These are phyloP conservation scores for Pachyuromys duprasi DNA, from an alignment of 2,797 vertebrate genomes.

Conservation along the genomic window DNA sequence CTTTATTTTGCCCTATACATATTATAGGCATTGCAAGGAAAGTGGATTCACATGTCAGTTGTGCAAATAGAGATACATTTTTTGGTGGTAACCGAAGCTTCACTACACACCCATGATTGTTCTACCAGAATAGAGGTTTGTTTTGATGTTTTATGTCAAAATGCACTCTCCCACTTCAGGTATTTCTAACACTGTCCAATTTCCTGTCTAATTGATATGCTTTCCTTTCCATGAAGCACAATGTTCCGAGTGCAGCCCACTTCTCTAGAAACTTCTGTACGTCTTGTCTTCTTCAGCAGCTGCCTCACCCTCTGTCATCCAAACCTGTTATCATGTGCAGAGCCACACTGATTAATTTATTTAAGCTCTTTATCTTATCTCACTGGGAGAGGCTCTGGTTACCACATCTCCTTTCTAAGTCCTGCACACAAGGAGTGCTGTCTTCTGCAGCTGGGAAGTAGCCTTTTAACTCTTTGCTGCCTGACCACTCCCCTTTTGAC, in stretches of 20 bases:
- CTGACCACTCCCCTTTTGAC: background rate
- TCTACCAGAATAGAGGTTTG: background rate
- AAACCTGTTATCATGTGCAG: constrained; percentile 58
- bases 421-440: background rate
- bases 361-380: constrained; percentile 71
- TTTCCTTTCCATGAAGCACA: constrained; percentile 36
- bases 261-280: constrained; percentile 24
- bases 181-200: background rate
- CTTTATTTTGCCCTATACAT: constrained; percentile 25
- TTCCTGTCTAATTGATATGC: constrained; percentile 40
- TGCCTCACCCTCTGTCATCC: constrained; percentile 33
- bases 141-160: constrained; percentile 3
- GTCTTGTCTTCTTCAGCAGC: constrained; percentile 22
- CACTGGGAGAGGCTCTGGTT: constrained; percentile 39
- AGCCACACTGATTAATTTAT: constrained; percentile 67
- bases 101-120: background rate
- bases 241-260: background rate
- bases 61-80: constrained; percentile 30
- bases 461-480: background rate
- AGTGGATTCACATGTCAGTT: background rate
- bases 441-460: background rate
- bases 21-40: constrained; percentile 19
- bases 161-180: background rate
- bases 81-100: background rate
- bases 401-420: constrained; percentile 43